phyloP scores from a whole-genome alignment of 2,888 invertebrate species.

The Nasonovia ribisnigri region DNA sequence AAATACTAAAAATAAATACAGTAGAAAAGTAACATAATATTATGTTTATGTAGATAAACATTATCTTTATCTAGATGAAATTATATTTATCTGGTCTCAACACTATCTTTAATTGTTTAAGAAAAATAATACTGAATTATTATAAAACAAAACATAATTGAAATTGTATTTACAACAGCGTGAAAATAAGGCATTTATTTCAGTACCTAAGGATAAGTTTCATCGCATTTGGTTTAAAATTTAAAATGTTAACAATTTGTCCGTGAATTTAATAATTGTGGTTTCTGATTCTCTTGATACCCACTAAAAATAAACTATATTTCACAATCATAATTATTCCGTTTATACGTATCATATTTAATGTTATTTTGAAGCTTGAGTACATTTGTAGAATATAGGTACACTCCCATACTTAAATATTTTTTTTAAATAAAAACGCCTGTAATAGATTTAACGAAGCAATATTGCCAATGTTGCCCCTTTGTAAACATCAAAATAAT shows the following conservation, averaged over 20 bases:
- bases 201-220: too few species aligned
- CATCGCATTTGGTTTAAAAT: not conserved
- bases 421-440: too few species aligned
- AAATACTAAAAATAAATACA: not conserved
- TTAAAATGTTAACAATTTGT: not conserved
- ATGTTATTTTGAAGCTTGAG: not conserved
- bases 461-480: not conserved
- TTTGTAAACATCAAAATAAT: not conserved
- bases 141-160: not conserved
- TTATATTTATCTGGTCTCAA: too few species aligned
- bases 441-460: not conserved
- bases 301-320: not conserved
- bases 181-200: not conserved
- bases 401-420: too few species aligned
- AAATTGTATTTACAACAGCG: not conserved
- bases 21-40: not conserved
- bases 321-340: not conserved
- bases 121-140: not conserved
- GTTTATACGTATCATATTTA: not conserved
- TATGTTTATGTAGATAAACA: not conserved
- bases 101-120: not conserved
- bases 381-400: not conserved
- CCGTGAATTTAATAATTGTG: not conserved
- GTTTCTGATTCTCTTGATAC: not conserved
- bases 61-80: too few species aligned